Conservation (phyloP, 2,888 invertebrate genomes). For the Fissipunctia ypsillon region DNA sequence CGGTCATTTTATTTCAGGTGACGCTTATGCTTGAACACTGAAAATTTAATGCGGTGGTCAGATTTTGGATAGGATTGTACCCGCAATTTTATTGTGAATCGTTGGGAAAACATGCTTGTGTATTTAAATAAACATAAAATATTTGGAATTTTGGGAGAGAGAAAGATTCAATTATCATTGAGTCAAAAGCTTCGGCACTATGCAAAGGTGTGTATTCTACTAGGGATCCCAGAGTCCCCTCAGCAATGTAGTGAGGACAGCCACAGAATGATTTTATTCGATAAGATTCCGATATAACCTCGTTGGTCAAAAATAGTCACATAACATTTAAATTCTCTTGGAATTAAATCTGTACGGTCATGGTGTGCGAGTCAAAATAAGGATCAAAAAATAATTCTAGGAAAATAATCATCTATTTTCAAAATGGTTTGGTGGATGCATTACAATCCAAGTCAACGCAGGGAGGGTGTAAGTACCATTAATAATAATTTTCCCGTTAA, state of each 20-base stretch:
- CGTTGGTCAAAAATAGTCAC: not conserved
- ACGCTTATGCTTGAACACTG: conserved; percentile 32
- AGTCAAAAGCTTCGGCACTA: not conserved
- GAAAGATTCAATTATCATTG: not conserved
- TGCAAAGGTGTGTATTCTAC: not conserved
- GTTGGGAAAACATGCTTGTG: conserved; percentile 13
- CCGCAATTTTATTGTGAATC: conserved; percentile 20
- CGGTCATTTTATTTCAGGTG: conserved; percentile 41
- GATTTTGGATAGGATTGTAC: conserved; percentile 30
- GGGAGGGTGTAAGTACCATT: conserved; percentile 45
- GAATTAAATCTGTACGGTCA: conserved; percentile 48
- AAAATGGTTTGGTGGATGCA: conserved; percentile 67
- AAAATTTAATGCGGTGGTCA: conserved; percentile 47
- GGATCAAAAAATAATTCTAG: not conserved
- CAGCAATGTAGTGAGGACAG: not conserved
- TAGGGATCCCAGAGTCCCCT: not conserved
- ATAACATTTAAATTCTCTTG: not conserved
- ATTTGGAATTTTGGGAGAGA: not conserved
- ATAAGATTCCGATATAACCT: not conserved
- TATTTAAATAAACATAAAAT: conserved; percentile 32
- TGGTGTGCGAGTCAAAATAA: conserved; percentile 11
- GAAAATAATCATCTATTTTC: not conserved
- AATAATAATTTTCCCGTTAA: not conserved
- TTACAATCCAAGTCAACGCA: conserved; percentile 15
- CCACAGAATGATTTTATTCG: not conserved